These are phyloP conservation scores for Chrysochloris asiatica DNA, from an alignment of 2,113 vertebrate genomes.

Conservation along the genomic window DNA sequence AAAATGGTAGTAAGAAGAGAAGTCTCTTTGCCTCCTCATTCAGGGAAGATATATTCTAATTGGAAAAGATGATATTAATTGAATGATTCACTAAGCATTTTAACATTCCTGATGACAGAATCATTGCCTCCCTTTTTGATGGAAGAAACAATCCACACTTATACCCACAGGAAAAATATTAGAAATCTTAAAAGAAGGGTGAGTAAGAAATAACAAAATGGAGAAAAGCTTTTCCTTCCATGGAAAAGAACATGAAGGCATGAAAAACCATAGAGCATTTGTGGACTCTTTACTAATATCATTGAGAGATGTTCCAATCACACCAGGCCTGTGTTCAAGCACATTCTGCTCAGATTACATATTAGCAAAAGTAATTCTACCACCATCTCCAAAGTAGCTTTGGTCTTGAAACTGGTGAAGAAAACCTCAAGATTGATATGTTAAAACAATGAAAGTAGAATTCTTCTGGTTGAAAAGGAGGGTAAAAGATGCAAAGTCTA, in stretches of 20 bases:
- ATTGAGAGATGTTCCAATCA: not conserved
- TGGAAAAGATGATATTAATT: not conserved
- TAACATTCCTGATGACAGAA: not conserved
- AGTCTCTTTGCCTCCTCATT: not conserved
- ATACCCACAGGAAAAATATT: not conserved
- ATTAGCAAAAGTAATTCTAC: not conserved
- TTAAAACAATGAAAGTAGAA: not conserved
- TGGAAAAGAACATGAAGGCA: fast-evolving
- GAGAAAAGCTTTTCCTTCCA: not conserved
- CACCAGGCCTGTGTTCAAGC: not conserved
- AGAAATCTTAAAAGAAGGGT: not conserved
- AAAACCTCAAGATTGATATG: not conserved
- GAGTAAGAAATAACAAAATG: not conserved
- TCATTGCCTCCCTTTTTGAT: not conserved
- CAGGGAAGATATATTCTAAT: not conserved
- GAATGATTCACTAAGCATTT: not conserved
- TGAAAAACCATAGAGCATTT: not conserved
- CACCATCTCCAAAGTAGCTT: not conserved
- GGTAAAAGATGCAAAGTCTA: not conserved
- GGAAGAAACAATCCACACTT: not conserved
- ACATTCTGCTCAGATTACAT: not conserved
- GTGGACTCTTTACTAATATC: not conserved
- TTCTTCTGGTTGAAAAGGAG: not conserved
- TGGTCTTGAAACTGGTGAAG: slow-evolving; percentile 25
- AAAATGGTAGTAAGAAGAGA: not conserved